Conservation (phyloP, 53 echinoderm and acorn worm species). For the Henricia sp. region DNA sequence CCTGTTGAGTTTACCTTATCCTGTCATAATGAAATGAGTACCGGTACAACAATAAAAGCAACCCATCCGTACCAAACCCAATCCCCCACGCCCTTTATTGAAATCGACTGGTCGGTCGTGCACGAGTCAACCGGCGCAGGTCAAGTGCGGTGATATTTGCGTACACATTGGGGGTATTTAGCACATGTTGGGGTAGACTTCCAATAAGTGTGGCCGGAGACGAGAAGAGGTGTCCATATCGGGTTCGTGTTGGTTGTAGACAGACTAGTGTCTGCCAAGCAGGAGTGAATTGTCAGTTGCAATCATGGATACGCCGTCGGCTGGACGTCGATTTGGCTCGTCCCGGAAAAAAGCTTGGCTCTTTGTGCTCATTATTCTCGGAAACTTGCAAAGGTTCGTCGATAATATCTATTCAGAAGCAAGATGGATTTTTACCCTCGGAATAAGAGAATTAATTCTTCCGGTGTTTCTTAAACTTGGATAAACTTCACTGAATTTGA, state of each 20-base stretch:
- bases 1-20: slow-evolving; percentile 19
- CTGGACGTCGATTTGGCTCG: background rate
- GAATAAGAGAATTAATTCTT: no score
- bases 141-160: slow-evolving; percentile 53
- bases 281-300: slow-evolving; percentile 1
- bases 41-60: slow-evolving; percentile 8
- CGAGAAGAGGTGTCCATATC: slow-evolving; percentile 4
- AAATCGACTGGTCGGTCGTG: slow-evolving; percentile 47
- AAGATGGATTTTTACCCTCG: no score
- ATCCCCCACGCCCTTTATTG: slow-evolving; percentile 11
- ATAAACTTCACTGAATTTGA: no score
- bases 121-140: slow-evolving; percentile 7
- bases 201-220: slow-evolving; percentile 18
- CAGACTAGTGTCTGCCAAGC: background rate
- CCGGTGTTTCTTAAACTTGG: no score
- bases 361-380: slow-evolving; percentile 30
- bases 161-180: slow-evolving; percentile 59
- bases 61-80: no score
- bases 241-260: slow-evolving; percentile 39
- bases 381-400: slow-evolving; percentile 42
- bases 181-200: slow-evolving; percentile 33
- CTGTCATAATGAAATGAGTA: slow-evolving; percentile 39
- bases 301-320: slow-evolving; percentile 5
- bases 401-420: no score
- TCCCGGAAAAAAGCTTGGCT: slow-evolving; percentile 23